Conservation (phyloP, 2,888 invertebrate species). For the Himalopsyche japonica region DNA sequence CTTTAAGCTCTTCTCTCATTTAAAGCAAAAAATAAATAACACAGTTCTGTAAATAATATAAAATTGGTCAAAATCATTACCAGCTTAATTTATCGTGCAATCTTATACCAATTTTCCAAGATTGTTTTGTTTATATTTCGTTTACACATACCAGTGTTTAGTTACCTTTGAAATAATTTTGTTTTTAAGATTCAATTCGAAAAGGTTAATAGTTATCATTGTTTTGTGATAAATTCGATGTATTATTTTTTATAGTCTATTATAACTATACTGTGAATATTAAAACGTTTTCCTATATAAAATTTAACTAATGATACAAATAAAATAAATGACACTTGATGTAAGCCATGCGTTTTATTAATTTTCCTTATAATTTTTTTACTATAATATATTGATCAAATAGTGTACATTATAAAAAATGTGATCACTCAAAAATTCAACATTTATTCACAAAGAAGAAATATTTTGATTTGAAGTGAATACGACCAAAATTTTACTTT, state of each 20-base stretch:
- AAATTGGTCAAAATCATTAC: background rate
- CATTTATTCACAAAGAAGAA: too few relatives aligned
- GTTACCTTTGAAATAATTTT: background rate
- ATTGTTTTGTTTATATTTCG: too few relatives aligned
- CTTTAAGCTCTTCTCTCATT: too few relatives aligned
- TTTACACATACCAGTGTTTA: background rate
- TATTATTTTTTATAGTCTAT: constrained; percentile 17
- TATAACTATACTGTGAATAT: constrained; percentile 36
- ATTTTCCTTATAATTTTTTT: background rate
- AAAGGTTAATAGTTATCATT: constrained; percentile 10
- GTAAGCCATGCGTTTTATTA: constrained; percentile 10
- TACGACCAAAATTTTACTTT: too few relatives aligned
- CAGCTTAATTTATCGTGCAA: background rate
- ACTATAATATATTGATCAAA: too few relatives aligned
- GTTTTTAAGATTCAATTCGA: background rate
- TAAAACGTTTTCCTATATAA: constrained; percentile 37
- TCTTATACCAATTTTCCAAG: too few relatives aligned
- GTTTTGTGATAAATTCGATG: constrained; percentile 15
- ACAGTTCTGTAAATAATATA: background rate
- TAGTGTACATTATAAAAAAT: too few relatives aligned
- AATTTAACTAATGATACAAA: constrained; percentile 33
- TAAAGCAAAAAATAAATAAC: background rate
- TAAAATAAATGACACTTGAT: constrained; percentile 40
- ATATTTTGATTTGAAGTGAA: too few relatives aligned
- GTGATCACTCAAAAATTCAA: too few relatives aligned